phyloP scores from a whole-genome alignment of 2,113 vertebrate species.

The Thunnus thynnus region DNA sequence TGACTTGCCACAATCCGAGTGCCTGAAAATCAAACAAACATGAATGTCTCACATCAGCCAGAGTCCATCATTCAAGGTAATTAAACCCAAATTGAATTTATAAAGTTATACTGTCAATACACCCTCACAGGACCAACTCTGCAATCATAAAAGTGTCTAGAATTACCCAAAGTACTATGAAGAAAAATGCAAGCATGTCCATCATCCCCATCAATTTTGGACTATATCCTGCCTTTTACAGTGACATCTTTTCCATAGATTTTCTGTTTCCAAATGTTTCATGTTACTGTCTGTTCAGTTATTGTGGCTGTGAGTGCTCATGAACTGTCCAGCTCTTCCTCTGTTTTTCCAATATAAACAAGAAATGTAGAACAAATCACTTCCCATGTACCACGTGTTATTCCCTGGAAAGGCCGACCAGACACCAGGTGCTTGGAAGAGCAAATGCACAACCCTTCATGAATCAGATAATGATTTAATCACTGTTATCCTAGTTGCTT shows the following conservation, averaged over 20 bases:
- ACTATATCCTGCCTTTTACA: not conserved
- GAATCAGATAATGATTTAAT: conserved; percentile 42
- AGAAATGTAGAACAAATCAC: conserved; percentile 37
- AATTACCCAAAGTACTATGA: not conserved
- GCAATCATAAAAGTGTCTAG: not conserved
- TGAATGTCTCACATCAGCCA: too few species aligned
- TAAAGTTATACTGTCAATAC: too few species aligned
- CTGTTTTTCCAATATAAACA: conserved; percentile 35
- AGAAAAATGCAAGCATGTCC: not conserved
- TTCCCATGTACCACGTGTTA: conserved; percentile 23
- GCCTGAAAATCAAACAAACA: too few species aligned
- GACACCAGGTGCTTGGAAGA: conserved; percentile 47
- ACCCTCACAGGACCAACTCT: too few species aligned
- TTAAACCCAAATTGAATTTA: too few species aligned
- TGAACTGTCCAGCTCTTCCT: conserved; percentile 10
- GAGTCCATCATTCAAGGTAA: too few species aligned
- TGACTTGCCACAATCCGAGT: too few species aligned
- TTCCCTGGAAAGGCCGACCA: conserved; percentile 30
- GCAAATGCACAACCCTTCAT: not conserved
- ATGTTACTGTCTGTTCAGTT: conserved; percentile 2
- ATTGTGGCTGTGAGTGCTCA: conserved; percentile 3
- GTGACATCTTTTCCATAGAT: not conserved
- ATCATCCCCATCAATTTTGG: not conserved
- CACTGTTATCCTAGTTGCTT: conserved; percentile 25
- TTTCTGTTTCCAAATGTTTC: conserved; percentile 22